phyloP scores from a whole-genome alignment of 2,888 invertebrate genomes.

The Pachycephus smyrnensis region DNA sequence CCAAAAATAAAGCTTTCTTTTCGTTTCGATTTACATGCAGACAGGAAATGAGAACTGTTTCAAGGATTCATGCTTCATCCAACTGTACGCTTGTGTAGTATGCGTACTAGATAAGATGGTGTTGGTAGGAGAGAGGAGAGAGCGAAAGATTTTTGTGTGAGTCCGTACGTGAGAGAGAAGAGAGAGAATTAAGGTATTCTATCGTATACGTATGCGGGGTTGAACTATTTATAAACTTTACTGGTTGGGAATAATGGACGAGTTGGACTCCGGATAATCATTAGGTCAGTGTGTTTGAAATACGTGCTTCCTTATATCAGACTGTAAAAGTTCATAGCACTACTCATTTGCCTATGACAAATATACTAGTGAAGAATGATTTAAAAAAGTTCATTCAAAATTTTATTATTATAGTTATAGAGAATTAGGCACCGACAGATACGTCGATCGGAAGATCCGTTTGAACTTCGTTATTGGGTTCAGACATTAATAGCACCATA shows the following conservation, averaged over 20 bases:
- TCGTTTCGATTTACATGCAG: not conserved
- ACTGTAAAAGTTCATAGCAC: not conserved
- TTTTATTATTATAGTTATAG: not conserved
- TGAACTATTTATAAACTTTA: not conserved
- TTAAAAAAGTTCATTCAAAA: not conserved
- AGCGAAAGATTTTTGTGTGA: no score
- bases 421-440: not conserved
- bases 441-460: not conserved
- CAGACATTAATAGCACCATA: conserved; percentile 2
- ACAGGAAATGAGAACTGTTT: not conserved
- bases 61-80: not conserved
- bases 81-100: not conserved
- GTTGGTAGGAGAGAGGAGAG: not conserved
- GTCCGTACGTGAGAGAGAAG: not conserved
- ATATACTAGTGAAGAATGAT: not conserved
- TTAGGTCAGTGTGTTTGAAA: not conserved
- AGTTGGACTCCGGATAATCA: not conserved
- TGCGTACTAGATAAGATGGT: not conserved
- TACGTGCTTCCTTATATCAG: not conserved
- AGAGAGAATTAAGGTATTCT: not conserved
- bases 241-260: not conserved
- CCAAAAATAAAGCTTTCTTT: conserved; percentile 7
- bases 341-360: not conserved
- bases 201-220: not conserved
- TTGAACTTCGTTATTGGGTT: conserved; percentile 1